These are phyloP conservation scores for Drosophila repletoides DNA, from an alignment of 1,140 invertebrate species.

Conservation along the genomic window DNA sequence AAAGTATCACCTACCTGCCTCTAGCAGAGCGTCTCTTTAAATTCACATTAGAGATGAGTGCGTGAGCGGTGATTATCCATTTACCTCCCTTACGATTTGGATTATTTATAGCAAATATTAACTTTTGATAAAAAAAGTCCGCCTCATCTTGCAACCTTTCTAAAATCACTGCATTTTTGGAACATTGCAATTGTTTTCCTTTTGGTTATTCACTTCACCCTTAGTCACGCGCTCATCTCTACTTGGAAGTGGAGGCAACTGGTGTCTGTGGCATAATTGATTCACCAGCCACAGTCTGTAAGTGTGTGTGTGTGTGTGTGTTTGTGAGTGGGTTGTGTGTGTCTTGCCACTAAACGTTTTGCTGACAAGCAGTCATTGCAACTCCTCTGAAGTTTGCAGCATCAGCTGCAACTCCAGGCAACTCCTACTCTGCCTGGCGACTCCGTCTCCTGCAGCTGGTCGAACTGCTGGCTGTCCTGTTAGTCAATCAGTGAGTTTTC, in stretches of 20 bases:
- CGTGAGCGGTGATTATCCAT: no score
- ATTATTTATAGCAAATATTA: no score
- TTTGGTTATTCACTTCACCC: no score
- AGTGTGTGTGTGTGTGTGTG: conserved; percentile 10
- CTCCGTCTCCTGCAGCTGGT: conserved; percentile 6
- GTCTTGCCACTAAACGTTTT: conserved; percentile 73
- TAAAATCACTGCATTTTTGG: no score
- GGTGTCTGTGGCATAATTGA: conserved; percentile 77
- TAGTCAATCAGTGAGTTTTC: conserved; percentile 79
- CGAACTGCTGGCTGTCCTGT: conserved; percentile 35
- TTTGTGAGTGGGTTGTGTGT: conserved; percentile 48
- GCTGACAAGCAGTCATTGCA: conserved; percentile 74
- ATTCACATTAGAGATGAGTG: no score
- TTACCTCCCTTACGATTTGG: no score
- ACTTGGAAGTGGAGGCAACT: conserved; percentile 54
- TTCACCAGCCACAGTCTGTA: conserved; percentile 47
- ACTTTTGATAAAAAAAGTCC: no score
- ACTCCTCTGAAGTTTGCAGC: conserved; percentile 15
- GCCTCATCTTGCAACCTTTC: no score
- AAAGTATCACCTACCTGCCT: neutral
- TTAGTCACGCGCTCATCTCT: no score
- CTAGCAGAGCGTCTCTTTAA: neutral
- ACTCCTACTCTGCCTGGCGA: conserved; percentile 12
- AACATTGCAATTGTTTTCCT: no score
- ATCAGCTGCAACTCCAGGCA: neutral